A percentile compares a stretch with the other conserved stretches of the same genome.
These are phyloP conservation scores for Andrena trimmerana DNA, from an alignment of 2,888 invertebrate genomes.

Conservation along the genomic window DNA sequence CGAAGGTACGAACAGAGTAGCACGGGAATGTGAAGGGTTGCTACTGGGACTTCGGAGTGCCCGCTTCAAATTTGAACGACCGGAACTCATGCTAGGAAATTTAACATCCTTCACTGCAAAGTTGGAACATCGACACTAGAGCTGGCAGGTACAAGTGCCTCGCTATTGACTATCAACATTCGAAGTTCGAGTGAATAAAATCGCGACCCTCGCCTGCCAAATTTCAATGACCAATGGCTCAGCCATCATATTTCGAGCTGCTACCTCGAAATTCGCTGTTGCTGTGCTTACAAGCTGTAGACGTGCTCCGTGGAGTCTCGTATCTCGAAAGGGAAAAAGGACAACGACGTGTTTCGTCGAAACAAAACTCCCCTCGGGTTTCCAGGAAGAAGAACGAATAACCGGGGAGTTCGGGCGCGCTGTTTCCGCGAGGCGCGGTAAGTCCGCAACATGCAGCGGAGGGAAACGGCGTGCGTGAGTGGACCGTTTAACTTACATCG, in stretches of 20 bases:
- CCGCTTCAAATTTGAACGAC: background rate
- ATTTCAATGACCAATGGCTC: too few relatives aligned
- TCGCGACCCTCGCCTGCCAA: too few relatives aligned
- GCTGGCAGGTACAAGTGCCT: background rate
- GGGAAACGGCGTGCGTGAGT: conserved; percentile 51
- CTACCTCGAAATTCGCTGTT: background rate
- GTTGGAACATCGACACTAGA: background rate
- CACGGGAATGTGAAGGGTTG: background rate
- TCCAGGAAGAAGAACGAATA: background rate
- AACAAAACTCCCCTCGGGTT: conserved; percentile 1
- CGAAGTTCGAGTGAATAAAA: too few relatives aligned
- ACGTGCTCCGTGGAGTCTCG: background rate
- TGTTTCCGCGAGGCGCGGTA: conserved; percentile 28
- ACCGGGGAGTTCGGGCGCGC: background rate
- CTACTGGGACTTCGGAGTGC: background rate
- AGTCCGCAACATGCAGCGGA: conserved; percentile 34
- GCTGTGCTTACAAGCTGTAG: background rate
- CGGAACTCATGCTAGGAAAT: background rate
- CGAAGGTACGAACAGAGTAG: background rate
- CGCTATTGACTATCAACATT: too few relatives aligned
- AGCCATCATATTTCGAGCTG: background rate
- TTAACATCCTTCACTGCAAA: background rate
- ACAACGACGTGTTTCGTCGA: background rate
- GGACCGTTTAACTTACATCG: conserved; percentile 65
- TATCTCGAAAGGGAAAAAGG: background rate